phyloP scores from a whole-genome alignment of 2,113 vertebrate species.

The Eidolon helvum region DNA sequence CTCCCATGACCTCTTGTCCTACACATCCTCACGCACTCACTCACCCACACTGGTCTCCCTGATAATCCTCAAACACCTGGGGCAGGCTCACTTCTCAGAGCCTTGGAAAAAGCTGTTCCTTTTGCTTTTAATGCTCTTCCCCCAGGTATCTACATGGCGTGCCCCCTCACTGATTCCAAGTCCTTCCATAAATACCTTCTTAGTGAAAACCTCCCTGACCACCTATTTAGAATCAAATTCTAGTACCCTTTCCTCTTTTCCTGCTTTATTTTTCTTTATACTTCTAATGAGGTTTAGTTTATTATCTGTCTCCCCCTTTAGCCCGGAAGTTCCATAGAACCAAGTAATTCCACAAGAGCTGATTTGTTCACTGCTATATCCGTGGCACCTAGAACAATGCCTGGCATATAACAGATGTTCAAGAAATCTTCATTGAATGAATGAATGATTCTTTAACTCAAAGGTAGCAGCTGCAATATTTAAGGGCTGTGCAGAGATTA shows the following conservation, averaged over 20 bases:
- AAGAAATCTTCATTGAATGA: not conserved
- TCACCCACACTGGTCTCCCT: not conserved
- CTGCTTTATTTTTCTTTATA: not conserved
- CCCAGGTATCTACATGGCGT: not conserved
- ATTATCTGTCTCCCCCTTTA: not conserved
- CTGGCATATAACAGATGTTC: not conserved
- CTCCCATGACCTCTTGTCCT: not conserved
- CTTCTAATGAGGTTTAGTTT: not conserved
- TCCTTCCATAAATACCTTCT: not conserved
- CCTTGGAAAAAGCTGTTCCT: not conserved
- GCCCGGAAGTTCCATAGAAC: not conserved
- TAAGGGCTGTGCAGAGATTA: not conserved
- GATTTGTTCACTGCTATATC: not conserved
- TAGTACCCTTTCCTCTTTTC: not conserved
- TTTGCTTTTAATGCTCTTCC: not conserved
- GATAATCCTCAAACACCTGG: not conserved
- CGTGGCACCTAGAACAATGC: not conserved
- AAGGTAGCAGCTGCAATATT: not conserved
- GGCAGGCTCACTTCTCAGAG: not conserved
- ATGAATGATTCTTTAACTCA: not conserved
- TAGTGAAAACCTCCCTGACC: not conserved
- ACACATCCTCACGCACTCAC: not conserved
- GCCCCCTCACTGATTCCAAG: not conserved
- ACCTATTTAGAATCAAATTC: not conserved
- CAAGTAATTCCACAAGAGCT: not conserved